These are phyloP conservation scores for Caenorhabditis doughertyi DNA, from an alignment of 2,888 invertebrate species.

Conservation along the genomic window DNA sequence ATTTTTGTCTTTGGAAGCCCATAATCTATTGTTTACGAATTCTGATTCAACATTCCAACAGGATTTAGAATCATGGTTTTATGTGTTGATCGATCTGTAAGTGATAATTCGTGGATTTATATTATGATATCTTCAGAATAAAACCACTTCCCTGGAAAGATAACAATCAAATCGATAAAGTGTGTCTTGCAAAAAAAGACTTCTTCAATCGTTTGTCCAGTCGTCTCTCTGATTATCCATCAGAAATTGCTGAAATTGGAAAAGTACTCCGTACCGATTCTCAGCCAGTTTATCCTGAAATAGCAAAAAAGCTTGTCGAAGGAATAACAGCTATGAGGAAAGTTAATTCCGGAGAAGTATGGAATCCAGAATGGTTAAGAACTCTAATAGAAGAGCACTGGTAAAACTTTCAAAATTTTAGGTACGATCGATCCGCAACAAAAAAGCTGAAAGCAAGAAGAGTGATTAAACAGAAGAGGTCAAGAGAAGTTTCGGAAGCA, in stretches of 20 bases:
- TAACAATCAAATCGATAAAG: constrained; percentile 18
- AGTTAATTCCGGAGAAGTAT: background rate
- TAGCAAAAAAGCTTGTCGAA: constrained; percentile 18
- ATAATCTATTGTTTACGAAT: constrained; percentile 19
- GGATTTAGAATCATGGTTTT: constrained; percentile 63
- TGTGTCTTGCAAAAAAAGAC: background rate
- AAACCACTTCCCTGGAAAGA: constrained; percentile 25
- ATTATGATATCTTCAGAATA: constrained; percentile 12
- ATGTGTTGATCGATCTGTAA: constrained; percentile 53
- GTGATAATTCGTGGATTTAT: background rate
- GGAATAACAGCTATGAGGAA: constrained; percentile 5
- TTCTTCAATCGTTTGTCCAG: constrained; percentile 28
- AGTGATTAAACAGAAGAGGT: background rate
- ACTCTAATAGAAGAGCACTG: background rate
- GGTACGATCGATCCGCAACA: constrained; percentile 33
- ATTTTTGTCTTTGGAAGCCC: constrained; percentile 52
- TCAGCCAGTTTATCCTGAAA: constrained; percentile 31
- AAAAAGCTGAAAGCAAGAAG: constrained; percentile 1
- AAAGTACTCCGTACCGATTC: constrained; percentile 8
- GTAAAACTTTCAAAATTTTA: background rate
- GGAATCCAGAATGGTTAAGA: constrained; percentile 34
- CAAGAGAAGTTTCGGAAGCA: background rate
- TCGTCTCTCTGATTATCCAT: constrained; percentile 18
- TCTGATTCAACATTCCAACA: constrained; percentile 23
- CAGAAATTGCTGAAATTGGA: constrained; percentile 17